Conservation (phyloP, 2,113 vertebrate genomes). For the Sander lucioperca region DNA sequence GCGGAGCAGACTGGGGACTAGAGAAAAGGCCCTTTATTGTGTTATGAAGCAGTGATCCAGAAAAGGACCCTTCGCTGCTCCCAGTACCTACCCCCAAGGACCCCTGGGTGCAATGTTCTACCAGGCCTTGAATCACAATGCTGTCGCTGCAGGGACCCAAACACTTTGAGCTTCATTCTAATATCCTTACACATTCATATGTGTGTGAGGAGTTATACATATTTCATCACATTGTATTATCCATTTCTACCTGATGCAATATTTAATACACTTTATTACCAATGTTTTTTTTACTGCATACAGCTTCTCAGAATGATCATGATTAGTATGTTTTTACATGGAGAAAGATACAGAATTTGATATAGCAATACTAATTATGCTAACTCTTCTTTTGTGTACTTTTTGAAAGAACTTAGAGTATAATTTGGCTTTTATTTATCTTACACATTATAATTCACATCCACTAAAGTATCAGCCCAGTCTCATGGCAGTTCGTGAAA, state of each 20-base stretch:
- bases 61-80: slow-evolving; percentile 4
- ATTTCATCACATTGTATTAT: slow-evolving; percentile 56
- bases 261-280: slow-evolving; percentile 31
- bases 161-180: slow-evolving; percentile 18
- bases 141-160: slow-evolving; percentile 8
- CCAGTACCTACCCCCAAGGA: slow-evolving; percentile 16
- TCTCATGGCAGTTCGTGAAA: too few species aligned
- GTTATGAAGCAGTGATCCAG: slow-evolving; percentile 28
- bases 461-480: too few species aligned
- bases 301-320: not conserved
- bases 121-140: slow-evolving; percentile 51
- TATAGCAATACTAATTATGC: not conserved
- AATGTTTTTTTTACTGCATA: slow-evolving; percentile 21
- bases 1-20: slow-evolving; percentile 1
- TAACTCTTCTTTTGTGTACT: not conserved
- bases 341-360: not conserved
- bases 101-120: slow-evolving; percentile 17
- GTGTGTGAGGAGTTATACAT: slow-evolving; percentile 44
- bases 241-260: slow-evolving; percentile 49
- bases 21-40: slow-evolving; percentile 46
- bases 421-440: not conserved
- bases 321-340: not conserved
- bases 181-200: slow-evolving; percentile 35
- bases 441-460: not conserved
- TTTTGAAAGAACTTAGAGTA: not conserved